Conservation (phyloP, 2,113 vertebrate species). For the Chitala chitala region DNA sequence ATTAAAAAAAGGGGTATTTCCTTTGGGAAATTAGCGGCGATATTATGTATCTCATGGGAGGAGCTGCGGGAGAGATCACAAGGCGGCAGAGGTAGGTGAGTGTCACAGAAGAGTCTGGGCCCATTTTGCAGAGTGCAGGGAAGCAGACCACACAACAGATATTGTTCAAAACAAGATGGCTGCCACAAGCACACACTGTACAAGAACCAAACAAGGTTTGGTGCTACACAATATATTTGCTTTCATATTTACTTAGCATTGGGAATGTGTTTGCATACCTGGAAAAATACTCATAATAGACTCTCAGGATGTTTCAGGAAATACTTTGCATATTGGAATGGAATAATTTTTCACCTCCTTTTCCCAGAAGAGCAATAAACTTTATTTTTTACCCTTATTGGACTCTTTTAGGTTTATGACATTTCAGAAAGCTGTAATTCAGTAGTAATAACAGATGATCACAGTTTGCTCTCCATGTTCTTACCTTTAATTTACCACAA, state of each 20-base stretch:
- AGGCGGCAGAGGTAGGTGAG: background rate
- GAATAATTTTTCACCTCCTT: background rate
- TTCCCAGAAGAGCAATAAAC: slow-evolving; percentile 3
- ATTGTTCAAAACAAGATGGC: slow-evolving; percentile 10
- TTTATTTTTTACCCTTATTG: background rate
- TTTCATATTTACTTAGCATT: too few relatives aligned
- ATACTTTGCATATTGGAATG: background rate
- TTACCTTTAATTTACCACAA: background rate
- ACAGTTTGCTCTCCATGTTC: background rate
- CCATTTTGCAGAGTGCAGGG: slow-evolving; percentile 1
- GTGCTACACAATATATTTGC: background rate
- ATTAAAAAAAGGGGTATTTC: slow-evolving; percentile 49
- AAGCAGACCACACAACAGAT: background rate
- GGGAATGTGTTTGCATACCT: too few relatives aligned
- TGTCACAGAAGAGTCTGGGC: background rate
- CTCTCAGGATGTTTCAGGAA: slow-evolving; percentile 4
- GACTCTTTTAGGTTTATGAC: background rate
- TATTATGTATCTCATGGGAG: slow-evolving; percentile 65
- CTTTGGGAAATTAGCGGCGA: slow-evolving; percentile 70
- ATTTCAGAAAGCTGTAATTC: background rate
- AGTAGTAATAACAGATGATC: background rate
- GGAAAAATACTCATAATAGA: background rate
- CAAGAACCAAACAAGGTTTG: background rate
- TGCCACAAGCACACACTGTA: background rate
- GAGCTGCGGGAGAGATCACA: slow-evolving; percentile 45